Evolutionary conservation across 2,797 vertebrate species (phyloP).

Genomic region (Poecilia picta): DNA sequence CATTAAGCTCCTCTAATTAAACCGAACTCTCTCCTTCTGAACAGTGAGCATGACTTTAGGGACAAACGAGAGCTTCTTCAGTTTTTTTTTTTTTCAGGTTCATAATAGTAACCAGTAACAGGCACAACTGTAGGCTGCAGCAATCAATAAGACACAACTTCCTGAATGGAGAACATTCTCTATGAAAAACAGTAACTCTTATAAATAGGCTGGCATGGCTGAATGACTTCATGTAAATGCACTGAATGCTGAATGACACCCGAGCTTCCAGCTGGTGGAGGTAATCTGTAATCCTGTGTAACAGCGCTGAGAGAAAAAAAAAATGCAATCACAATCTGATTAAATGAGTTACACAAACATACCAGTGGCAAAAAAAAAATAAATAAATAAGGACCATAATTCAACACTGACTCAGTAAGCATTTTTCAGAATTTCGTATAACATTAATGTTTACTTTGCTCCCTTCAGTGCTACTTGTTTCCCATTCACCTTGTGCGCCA

Average conservation of each 20-base stretch:
- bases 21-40: slow-evolving; percentile 62
- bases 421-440: slow-evolving; percentile 57
- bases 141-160: slow-evolving; percentile 62
- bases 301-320: slow-evolving; percentile 52
- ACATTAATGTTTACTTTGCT: slow-evolving; percentile 50
- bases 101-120: slow-evolving; percentile 32
- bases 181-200: slow-evolving; percentile 51
- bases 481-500: slow-evolving; percentile 29
- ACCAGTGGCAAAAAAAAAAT: slow-evolving; percentile 44
- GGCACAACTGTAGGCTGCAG: slow-evolving; percentile 47
- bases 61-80: slow-evolving; percentile 49
- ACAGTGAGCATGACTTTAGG: slow-evolving; percentile 54
- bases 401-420: slow-evolving; percentile 61
- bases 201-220: slow-evolving; percentile 38
- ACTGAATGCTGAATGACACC: slow-evolving; percentile 65
- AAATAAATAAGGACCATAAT: slow-evolving; percentile 62
- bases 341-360: slow-evolving; percentile 71
- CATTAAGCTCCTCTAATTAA: slow-evolving; percentile 79
- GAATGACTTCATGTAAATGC: slow-evolving; percentile 72
- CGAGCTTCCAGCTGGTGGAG: slow-evolving; percentile 52
- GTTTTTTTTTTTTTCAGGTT: slow-evolving; percentile 18
- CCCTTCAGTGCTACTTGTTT: slow-evolving; percentile 36
- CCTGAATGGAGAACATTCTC: slow-evolving; percentile 58
- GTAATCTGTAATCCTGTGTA: slow-evolving; percentile 68
- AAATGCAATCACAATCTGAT: slow-evolving; percentile 58